phyloP scores from a whole-genome alignment of 2,888 invertebrate species.

The Podotricha telesiphe region DNA sequence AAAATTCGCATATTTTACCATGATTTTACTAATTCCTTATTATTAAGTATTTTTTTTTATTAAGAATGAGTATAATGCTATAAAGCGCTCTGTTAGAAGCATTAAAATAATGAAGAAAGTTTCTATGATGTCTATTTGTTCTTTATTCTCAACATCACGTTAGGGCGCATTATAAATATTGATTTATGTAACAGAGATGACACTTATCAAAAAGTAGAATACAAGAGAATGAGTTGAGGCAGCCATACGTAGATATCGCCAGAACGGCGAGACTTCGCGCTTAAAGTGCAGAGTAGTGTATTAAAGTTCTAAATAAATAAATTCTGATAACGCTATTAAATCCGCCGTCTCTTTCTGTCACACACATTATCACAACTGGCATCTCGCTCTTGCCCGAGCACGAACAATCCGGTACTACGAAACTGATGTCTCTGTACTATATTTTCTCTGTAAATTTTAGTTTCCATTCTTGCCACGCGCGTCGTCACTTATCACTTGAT shows the following conservation, averaged over 20 bases:
- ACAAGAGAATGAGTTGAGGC: constrained; percentile 68
- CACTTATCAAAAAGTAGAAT: constrained; percentile 31
- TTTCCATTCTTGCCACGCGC: constrained; percentile 56
- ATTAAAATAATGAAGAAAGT: background rate
- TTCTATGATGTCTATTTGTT: background rate
- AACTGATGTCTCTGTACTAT: constrained; percentile 50
- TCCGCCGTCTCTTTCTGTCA: constrained; percentile 49
- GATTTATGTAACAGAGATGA: background rate
- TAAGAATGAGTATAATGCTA: background rate
- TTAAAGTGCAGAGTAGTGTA: constrained; percentile 58
- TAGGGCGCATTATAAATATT: background rate
- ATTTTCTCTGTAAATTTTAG: constrained; percentile 58
- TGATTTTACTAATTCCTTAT: constrained; percentile 9
- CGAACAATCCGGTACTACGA: constrained; percentile 36
- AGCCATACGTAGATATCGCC: constrained; percentile 57
- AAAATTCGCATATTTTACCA: constrained; percentile 10
- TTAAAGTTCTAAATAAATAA: constrained; percentile 42
- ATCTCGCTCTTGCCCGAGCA: constrained; percentile 50
- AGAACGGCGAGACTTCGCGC: constrained; percentile 48
- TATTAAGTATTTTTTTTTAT: background rate
- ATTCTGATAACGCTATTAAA: constrained; percentile 26
- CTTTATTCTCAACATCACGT: background rate
- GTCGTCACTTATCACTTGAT: constrained; percentile 57
- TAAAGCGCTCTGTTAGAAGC: too few relatives aligned
- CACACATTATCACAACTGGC: constrained; percentile 34